Evolutionary conservation across 2,797 vertebrate genomes (phyloP), one percentile per base, ranked within the genome.

Genomic region (Sebastes vulpes): DNA sequence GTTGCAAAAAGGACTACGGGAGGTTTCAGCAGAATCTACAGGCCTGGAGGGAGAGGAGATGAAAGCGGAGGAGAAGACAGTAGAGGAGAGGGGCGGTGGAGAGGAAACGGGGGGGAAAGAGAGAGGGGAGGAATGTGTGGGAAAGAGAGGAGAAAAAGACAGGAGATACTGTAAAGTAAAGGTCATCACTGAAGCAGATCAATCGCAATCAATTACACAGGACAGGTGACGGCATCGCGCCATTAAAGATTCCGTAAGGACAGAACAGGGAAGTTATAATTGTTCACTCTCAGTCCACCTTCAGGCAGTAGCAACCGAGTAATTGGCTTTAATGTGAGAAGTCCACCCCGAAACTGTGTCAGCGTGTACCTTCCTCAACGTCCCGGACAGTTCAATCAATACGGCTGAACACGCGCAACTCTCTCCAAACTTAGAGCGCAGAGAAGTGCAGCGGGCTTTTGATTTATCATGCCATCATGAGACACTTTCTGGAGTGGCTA

Each of bases 21-120:
- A 90, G 89, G 86, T 79, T 91, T 93, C 92, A 86, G 95, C 82
- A 78, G 86, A 89, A 92, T 93, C 94, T 96, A 96, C 95, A 96
- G 92, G 92, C 95, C 96, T 96, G 90, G 65, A 42, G 80, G 74
- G 66, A 77, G 58, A 76, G 54, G 28, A 63, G 63, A 67, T 25
- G 65, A 65, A 60, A 63, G 35, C 42, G 20, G n/a, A 42, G 25
- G 23, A 46, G 63, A 16, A 46, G 52, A n/a, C 21, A 25, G 52
- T 7, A n/a, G 46, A 29, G 3, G 18, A 9, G 3, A 25, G 5
- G 31, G 59, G 59, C 4, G 58, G 60, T 63, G 38, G 21, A 18
- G 28, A 16, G 7, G 28, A 21, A 23, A 20, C 7, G 16, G 12
- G 11, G 31, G 31, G 12, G 35, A 32, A 9, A 54, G 35, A 42